Percentiles rank a stretch among this genome's conserved stretches.
Evolutionary conservation across 1,140 invertebrate species (phyloP).

Genomic region (Medauroidea extradentata): DNA sequence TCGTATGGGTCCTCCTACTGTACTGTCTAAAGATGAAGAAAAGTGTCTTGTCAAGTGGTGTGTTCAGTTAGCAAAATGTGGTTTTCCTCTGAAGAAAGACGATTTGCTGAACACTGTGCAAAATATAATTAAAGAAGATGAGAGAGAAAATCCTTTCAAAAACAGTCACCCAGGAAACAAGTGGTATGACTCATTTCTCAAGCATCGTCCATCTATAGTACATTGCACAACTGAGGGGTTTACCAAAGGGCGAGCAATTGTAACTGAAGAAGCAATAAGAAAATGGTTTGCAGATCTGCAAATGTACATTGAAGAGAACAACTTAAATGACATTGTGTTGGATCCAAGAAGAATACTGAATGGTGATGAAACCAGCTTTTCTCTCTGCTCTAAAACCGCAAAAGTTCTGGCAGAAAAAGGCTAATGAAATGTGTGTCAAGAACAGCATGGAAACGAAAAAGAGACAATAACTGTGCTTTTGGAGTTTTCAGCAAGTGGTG

Average conservation of each 20-base stretch:
- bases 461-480: too few relatives aligned
- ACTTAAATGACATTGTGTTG: too few relatives aligned
- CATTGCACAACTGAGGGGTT: slow-evolving; percentile 1
- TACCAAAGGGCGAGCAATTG: not conserved
- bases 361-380: too few relatives aligned
- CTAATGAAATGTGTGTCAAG: too few relatives aligned
- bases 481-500: too few relatives aligned
- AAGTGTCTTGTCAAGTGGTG: slow-evolving; percentile 8
- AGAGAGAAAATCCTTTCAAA: slow-evolving; percentile 15
- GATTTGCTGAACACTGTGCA: slow-evolving; percentile 16
- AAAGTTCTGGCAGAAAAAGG: too few relatives aligned
- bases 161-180: slow-evolving; percentile 15
- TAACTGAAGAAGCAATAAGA: slow-evolving; percentile 15
- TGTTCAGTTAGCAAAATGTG: not conserved
- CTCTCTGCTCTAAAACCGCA: too few relatives aligned
- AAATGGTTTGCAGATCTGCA: too few relatives aligned
- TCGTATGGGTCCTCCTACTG: slow-evolving; percentile 8
- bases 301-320: too few relatives aligned
- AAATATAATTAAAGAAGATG: slow-evolving; percentile 5
- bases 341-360: too few relatives aligned
- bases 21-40: slow-evolving; percentile 5
- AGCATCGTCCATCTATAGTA: slow-evolving; percentile 8
- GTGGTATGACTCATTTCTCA: slow-evolving; percentile 18
- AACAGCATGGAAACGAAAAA: too few relatives aligned
- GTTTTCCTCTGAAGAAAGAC: slow-evolving; percentile 6